Base-by-base conservation (phyloP, 2,888 invertebrate species). In the Podabrus alpinus region DNA sequence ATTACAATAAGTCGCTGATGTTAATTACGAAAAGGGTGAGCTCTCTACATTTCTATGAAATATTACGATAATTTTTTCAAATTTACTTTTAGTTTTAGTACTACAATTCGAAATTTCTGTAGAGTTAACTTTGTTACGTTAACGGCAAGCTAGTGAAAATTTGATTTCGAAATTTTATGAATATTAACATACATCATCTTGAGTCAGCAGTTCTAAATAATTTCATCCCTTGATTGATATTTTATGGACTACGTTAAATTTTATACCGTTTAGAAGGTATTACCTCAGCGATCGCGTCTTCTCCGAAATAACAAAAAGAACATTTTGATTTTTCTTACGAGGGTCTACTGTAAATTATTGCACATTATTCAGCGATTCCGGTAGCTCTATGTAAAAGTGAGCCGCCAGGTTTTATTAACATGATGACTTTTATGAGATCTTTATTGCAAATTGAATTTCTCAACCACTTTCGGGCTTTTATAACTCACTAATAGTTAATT, bases 401-500 rank as follows among this genome's bases (percentile, higher is more conserved):
- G 17, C 73, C 74, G 71, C 71, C 29, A 59, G 69, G 59, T 59
- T 60, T 60, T 72, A 77, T 77, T 77, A 74, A 74, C 74, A 74
- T 72, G 59, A 74, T 60, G 77, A 74, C 76, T 76, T 78, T 78
- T 78, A 78, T 70, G 78, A 75, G 71, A 76, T 76, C 78, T 78
- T 78, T 76, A 78, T 78, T 78, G 78, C 76, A 78, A 78, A 78
- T 78, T 78, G 78, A 78, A 78, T 78, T 78, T 68, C 76, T 74
- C 66, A 71, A 67, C 68, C 61, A 64, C 75, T 72, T 73, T 72
- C 69, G 71, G 74, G 72, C 59, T 24, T 75, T 75, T 78, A 72
- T 64, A 59, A 69, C 21, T 69, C 80, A 79, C 74, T 77, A 77
- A 72, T 77, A 72, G 72, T 72, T 70, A 69, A 74, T 72, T 77